Percentiles rank a stretch among this genome's conserved stretches.
Evolutionary conservation across 2,888 invertebrate genomes (phyloP).

Genomic region (Eurytoma californica): DNA sequence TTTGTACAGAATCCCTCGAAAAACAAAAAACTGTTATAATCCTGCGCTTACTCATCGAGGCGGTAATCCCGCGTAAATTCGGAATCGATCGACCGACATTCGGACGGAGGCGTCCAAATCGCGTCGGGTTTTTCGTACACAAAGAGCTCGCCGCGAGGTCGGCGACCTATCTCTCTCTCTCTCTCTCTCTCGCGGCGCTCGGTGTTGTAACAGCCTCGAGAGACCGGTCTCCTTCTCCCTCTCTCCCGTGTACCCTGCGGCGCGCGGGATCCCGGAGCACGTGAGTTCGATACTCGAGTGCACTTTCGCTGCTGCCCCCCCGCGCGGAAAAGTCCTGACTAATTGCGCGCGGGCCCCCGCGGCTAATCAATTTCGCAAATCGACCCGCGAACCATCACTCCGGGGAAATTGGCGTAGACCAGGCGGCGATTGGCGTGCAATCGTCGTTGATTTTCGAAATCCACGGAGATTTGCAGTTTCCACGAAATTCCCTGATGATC

Average conservation of each 20-base stretch:
- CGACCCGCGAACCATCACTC: no score
- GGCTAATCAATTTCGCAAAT: background rate
- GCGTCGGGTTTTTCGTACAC: background rate
- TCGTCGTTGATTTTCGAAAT: no score
- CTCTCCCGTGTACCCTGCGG: background rate
- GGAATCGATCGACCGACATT: background rate
- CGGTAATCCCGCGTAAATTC: background rate
- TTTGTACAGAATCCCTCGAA: no score
- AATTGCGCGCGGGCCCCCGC: slow-evolving; percentile 6
- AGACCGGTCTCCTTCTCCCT: slow-evolving; percentile 38
- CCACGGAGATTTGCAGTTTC: background rate
- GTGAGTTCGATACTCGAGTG: slow-evolving; percentile 20
- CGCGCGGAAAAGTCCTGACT: background rate
- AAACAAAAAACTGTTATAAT: no score
- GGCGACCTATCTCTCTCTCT: slow-evolving; percentile 48
- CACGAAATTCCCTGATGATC: background rate
- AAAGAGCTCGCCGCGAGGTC: slow-evolving; percentile 24
- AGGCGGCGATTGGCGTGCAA: no score
- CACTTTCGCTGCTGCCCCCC: slow-evolving; percentile 31
- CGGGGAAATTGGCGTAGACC: no score
- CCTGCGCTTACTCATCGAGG: background rate
- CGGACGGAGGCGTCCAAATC: background rate
- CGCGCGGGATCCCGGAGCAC: slow-evolving; percentile 6
- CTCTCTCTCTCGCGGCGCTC: background rate
- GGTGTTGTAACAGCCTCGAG: slow-evolving; percentile 41